Percentiles rank a stretch among this genome's conserved stretches.
Conservation (phyloP, 2,797 vertebrate genomes). For the Thalassophryne amazonica region DNA sequence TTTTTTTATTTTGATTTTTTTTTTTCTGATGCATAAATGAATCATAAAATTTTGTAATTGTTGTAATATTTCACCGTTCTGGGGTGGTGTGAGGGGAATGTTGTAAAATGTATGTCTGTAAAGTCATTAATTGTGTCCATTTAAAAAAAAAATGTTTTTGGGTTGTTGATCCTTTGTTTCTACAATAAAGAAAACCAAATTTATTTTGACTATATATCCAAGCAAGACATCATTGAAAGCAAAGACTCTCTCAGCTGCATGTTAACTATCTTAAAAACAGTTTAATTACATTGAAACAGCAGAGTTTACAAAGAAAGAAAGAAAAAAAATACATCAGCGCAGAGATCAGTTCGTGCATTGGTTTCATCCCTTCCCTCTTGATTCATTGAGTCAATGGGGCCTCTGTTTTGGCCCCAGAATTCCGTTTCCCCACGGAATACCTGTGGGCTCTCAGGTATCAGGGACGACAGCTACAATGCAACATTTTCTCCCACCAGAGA, state of each 20-base stretch:
- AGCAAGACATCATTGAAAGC: background rate
- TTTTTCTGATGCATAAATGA: slow-evolving; percentile 86
- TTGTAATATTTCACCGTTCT: slow-evolving; percentile 66
- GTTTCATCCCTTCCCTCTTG: slow-evolving; percentile 27
- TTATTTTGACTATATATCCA: background rate
- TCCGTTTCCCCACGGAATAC: slow-evolving; percentile 4
- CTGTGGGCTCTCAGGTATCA: slow-evolving; percentile 37
- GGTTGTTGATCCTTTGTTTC: slow-evolving; percentile 61
- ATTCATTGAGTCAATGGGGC: slow-evolving; percentile 26
- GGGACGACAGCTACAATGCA: slow-evolving; percentile 14
- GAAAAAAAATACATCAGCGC: slow-evolving; percentile 30
- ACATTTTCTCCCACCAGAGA: slow-evolving; percentile 26
- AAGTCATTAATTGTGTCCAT: slow-evolving; percentile 55
- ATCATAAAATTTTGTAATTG: slow-evolving; percentile 75
- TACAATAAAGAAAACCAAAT: slow-evolving; percentile 68
- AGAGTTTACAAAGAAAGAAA: slow-evolving; percentile 26
- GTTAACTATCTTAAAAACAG: slow-evolving; percentile 46
- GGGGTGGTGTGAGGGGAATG: slow-evolving; percentile 29
- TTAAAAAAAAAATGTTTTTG: slow-evolving; percentile 53
- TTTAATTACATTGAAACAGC: slow-evolving; percentile 64
- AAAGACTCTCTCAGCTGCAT: background rate
- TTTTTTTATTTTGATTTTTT: slow-evolving; percentile 70
- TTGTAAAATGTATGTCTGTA: slow-evolving; percentile 67
- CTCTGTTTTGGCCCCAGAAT: slow-evolving; percentile 20
- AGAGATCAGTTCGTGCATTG: slow-evolving; percentile 32